Base-by-base conservation (phyloP, 2,113 vertebrate species). In the Reinhardtius hippoglossoides region DNA sequence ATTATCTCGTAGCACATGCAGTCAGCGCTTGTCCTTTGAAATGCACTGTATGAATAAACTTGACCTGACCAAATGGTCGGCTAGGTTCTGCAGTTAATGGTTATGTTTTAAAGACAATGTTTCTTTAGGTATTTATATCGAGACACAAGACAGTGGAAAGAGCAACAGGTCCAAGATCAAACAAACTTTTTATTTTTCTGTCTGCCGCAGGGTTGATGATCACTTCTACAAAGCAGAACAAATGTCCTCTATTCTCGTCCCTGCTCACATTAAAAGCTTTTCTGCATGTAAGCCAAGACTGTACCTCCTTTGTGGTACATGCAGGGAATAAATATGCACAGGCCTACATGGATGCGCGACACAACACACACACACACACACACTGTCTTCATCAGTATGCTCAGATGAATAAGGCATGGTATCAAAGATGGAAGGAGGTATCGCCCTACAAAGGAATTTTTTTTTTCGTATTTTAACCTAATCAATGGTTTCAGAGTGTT, bases 401-500 rank as follows among this genome's bases (percentile, higher is more conserved):
- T 83, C 77, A 72, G 78, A 81, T 86, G 62, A 87, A 80, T 71
- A 78, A 81, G 76, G 48, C 71, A 14, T 7, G 2, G 57, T 77
- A 86, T 89, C 79, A 84, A 83, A 79, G 83, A 80, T 63, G 68
- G 78, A 59, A 67, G 58, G 64, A 80, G 59, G 61, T 68, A 40
- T 50, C 65, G 42, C 44, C 48, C 60, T 59, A 70, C 67, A 40
- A 71, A 80, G 65, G 61, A 31, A 55, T 35, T 60, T 21, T 66
- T 31, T 59, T 37, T 66, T 76, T 27, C 1, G 40, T 67, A 37
- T 75, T 81, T 90, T 78, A 77, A 77, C 74, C 71, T 80, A 82
- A 89, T 89, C 87, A 82, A 52, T 85, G 84, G 80, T 78, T 75
- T 86, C 64, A 35, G 5, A 57, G 67, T 21, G 60, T 88, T 82